phyloP scores from a whole-genome alignment of 2,888 invertebrate genomes.

The Leptogaster cylindrica region DNA sequence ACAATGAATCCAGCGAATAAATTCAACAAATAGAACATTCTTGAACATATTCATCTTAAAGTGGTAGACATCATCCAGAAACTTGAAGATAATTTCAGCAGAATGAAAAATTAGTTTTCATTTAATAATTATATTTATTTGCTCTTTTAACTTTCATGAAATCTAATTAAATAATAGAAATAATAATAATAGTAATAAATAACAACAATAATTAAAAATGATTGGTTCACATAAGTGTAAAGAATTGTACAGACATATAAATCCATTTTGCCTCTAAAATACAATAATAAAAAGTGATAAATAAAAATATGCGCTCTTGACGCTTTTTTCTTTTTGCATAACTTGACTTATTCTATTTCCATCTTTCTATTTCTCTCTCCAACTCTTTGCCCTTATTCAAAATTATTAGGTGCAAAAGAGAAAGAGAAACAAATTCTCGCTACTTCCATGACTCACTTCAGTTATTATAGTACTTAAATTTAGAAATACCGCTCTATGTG shows the following conservation, averaged over 20 bases:
- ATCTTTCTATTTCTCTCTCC: no score
- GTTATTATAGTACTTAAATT: slow-evolving; percentile 31
- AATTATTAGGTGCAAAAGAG: not conserved
- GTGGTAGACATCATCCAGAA: no score
- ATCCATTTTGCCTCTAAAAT: slow-evolving; percentile 9
- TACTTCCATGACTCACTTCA: slow-evolving; percentile 15
- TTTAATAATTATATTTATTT: slow-evolving; percentile 38
- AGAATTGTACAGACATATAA: slow-evolving; percentile 36
- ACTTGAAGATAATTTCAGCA: no score
- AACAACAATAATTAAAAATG: slow-evolving; percentile 38
- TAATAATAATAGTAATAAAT: slow-evolving; percentile 36
- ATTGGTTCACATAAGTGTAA: slow-evolving; percentile 25
- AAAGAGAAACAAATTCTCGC: not conserved
- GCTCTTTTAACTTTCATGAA: no score
- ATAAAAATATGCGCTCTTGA: no score
- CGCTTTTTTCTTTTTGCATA: no score
- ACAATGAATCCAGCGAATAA: no score
- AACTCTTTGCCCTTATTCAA: no score
- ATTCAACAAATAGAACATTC: no score
- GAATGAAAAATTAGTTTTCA: slow-evolving; percentile 8
- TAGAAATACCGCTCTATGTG: slow-evolving; percentile 35
- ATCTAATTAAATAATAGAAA: slow-evolving; percentile 37
- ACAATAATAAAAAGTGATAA: no score
- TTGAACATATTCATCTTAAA: no score
- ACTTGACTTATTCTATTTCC: no score